Conservation (phyloP, 2,113 vertebrate species). For the Ctenodactylus gundi region DNA sequence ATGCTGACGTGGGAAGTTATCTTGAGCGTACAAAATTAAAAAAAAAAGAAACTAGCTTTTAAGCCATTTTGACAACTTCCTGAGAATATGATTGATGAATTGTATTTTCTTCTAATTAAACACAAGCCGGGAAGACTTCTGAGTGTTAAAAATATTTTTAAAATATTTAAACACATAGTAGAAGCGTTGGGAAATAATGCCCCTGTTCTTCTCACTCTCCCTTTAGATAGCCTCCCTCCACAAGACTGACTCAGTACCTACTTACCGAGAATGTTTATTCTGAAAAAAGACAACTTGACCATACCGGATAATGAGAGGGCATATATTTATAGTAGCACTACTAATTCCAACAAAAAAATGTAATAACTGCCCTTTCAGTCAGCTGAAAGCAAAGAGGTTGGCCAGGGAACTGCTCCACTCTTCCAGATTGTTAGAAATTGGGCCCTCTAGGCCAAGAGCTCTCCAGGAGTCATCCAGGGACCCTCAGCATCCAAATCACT, state of each 20-base stretch:
- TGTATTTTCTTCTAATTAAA: constrained; percentile 52
- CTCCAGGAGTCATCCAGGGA: not conserved
- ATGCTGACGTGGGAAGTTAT: not conserved
- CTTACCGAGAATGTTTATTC: not conserved
- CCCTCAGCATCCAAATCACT: not conserved
- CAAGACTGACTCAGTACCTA: not conserved
- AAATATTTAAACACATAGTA: not conserved
- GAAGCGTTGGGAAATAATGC: constrained; percentile 24
- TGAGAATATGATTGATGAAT: not conserved
- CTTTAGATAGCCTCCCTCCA: not conserved
- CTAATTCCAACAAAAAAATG: constrained; percentile 24
- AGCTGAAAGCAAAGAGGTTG: not conserved
- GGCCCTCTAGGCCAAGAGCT: not conserved
- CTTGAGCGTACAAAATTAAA: not conserved
- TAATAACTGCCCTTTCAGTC: not conserved
- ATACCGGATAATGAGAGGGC: constrained; percentile 25
- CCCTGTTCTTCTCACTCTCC: not conserved
- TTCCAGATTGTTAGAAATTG: not conserved
- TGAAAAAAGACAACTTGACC: constrained; percentile 11
- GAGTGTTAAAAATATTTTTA: not conserved
- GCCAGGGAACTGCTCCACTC: not conserved
- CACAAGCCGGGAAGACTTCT: not conserved
- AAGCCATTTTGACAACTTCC: constrained; percentile 41
- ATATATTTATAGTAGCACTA: not conserved
- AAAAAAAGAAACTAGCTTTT: constrained; percentile 9